Percentiles rank a stretch among this genome's conserved stretches.
Conservation (phyloP, 2,113 vertebrate species). For the Tachysurus vachellii region DNA sequence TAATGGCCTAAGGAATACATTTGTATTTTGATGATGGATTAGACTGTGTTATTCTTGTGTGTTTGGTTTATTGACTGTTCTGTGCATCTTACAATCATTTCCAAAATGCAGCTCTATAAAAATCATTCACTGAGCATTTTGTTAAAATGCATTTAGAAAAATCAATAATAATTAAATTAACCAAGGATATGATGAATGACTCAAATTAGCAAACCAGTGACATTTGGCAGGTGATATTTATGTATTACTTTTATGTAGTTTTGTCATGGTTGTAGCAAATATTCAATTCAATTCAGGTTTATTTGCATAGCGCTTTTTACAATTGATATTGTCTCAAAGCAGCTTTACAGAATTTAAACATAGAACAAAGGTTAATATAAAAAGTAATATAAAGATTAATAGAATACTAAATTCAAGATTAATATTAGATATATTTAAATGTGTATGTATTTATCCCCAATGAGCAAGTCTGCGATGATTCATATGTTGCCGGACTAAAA, state of each 20-base stretch:
- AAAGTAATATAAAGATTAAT: too few relatives aligned
- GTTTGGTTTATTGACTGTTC: neutral
- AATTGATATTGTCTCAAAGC: too few relatives aligned
- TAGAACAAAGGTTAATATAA: too few relatives aligned
- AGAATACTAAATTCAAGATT: too few relatives aligned
- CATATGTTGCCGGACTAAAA: too few relatives aligned
- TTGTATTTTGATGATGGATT: neutral
- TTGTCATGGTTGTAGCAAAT: too few relatives aligned
- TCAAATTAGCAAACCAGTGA: neutral
- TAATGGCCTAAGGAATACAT: neutral
- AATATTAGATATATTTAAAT: too few relatives aligned
- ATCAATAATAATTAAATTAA: neutral
- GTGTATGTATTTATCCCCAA: too few relatives aligned
- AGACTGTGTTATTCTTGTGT: neutral
- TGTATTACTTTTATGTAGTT: neutral
- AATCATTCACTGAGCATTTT: neutral
- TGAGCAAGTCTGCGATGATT: too few relatives aligned
- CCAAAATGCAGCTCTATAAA: neutral
- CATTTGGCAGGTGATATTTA: conserved; percentile 1
- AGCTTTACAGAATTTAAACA: too few relatives aligned
- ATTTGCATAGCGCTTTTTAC: too few relatives aligned
- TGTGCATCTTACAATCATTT: neutral
- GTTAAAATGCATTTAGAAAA: neutral
- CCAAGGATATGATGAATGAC: neutral
- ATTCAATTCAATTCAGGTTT: too few relatives aligned